Evolutionary conservation across 2,797 vertebrate species (phyloP), one percentile per base, ranked within the genome.

Genomic region (Setipinna tenuifilis): DNA sequence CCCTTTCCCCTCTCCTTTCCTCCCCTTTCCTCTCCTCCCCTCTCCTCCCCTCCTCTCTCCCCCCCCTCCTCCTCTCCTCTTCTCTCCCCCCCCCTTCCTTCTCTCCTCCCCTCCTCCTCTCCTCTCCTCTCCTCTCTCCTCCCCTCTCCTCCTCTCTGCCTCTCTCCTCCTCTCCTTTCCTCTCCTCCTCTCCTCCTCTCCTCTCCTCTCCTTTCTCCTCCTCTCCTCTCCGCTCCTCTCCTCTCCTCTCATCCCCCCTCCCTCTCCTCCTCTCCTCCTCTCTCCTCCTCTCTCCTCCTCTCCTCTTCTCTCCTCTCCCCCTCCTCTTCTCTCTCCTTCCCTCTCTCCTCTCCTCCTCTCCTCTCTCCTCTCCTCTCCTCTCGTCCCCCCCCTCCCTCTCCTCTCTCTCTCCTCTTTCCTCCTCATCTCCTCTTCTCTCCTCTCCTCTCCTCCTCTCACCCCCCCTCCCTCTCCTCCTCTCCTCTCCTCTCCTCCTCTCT

Each of bases 301-400:
- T 85, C n/a, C 50, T 50, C 61, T n/a, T 31, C 23, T 10, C 85
- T 85, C 82, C 87, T n/a, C n/a, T 41, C 41, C 35, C 14, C 9
- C 50, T 54, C 14, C 50, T 54, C 50, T 25, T 87, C 87, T 75
- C 85, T 89, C 17, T 25, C 86, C 46, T 25, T 87, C 84, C 82
- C n/a, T n/a, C n/a, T n/a, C 68, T 41, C 10, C 71, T 25, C 23
- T 81, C 9, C 9, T 35, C 78, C 61, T 25, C 62, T 41, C 35
- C 14, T 54, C 50, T 54, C n/a, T n/a, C 85, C 84, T 46, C 83
- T 54, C 50, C 82, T 28, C 86, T 75, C 65, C 81, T 83, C 85
- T 81, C 62, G 23, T 1, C 84, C 68, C 61, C 6, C 82, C 87
- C 35, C 41, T 78, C 84, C 81, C 48, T 71, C 23, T 25, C 23